Evolutionary conservation across 2,888 invertebrate genomes (phyloP).

Genomic region (Malthinus flaveolus): DNA sequence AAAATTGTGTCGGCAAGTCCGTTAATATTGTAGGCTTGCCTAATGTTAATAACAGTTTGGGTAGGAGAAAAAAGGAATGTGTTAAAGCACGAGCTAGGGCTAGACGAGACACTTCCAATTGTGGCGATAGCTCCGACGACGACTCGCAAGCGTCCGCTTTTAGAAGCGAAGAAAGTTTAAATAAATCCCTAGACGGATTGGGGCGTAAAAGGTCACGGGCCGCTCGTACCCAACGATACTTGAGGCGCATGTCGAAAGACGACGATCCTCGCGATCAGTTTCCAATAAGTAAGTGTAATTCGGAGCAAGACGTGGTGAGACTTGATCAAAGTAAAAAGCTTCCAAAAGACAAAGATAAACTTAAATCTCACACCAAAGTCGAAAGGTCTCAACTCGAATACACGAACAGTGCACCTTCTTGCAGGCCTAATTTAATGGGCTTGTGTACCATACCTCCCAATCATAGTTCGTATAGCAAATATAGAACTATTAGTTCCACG

Average conservation of each 20-base stretch:
- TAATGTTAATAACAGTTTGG: slow-evolving; percentile 53
- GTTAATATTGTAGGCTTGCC: neutral
- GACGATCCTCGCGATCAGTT: slow-evolving; percentile 63
- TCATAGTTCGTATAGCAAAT: slow-evolving; percentile 44
- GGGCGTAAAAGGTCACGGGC: slow-evolving; percentile 68
- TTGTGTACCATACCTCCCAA: slow-evolving; percentile 52
- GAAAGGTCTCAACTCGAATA: slow-evolving; percentile 17
- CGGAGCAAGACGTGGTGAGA: slow-evolving; percentile 38
- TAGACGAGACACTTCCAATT: slow-evolving; percentile 61
- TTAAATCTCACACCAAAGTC: neutral
- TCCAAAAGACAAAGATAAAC: slow-evolving; percentile 12
- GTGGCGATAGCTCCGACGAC: slow-evolving; percentile 72
- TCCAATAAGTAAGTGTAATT: slow-evolving; percentile 42
- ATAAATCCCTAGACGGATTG: slow-evolving; percentile 56
- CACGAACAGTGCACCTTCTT: slow-evolving; percentile 23
- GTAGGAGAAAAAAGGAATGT: slow-evolving; percentile 62
- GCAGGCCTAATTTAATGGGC: slow-evolving; percentile 42
- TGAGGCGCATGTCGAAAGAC: slow-evolving; percentile 73
- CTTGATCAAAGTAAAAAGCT: slow-evolving; percentile 20
- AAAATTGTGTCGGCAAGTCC: slow-evolving; percentile 38
- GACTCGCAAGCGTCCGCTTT: slow-evolving; percentile 68
- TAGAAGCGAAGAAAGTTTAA: slow-evolving; percentile 70
- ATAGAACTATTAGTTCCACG: slow-evolving; percentile 42
- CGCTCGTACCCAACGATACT: slow-evolving; percentile 79
- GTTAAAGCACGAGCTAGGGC: slow-evolving; percentile 71